phyloP scores from a whole-genome alignment of 1,140 invertebrate species.

The Drosophila kanapiae region DNA sequence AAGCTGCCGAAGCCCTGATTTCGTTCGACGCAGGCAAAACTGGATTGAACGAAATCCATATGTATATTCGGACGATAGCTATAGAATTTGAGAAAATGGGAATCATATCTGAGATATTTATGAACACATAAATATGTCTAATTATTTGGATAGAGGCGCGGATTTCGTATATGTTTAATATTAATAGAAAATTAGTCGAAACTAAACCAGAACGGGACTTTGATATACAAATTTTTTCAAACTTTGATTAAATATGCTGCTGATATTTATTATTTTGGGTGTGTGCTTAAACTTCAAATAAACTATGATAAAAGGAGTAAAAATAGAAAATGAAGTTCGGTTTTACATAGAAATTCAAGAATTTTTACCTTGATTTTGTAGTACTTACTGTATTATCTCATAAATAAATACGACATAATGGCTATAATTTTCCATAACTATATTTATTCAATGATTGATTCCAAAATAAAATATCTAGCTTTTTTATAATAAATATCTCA shows the following conservation, averaged over 20 bases:
- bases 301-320: background rate
- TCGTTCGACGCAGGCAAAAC: slow-evolving; percentile 23
- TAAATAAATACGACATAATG: background rate
- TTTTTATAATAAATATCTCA: no score
- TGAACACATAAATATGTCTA: slow-evolving; percentile 80
- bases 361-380: background rate
- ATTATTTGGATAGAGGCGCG: slow-evolving; percentile 71
- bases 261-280: slow-evolving; percentile 2
- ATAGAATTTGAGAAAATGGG: slow-evolving; percentile 16
- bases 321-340: background rate
- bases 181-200: slow-evolving; percentile 34
- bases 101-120: slow-evolving; percentile 74
- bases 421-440: no score
- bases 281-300: background rate
- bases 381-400: no score
- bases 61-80: slow-evolving; percentile 5
- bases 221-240: background rate
- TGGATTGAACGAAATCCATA: slow-evolving; percentile 32
- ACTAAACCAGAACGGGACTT: slow-evolving; percentile 13
- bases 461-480: no score
- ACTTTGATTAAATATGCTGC: slow-evolving; percentile 7
- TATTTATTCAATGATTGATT: no score
- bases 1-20: slow-evolving; percentile 67
- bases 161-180: slow-evolving; percentile 40
- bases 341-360: background rate